Conservation (phyloP, 2,797 vertebrate species). For the Amblyraja radiata region DNA sequence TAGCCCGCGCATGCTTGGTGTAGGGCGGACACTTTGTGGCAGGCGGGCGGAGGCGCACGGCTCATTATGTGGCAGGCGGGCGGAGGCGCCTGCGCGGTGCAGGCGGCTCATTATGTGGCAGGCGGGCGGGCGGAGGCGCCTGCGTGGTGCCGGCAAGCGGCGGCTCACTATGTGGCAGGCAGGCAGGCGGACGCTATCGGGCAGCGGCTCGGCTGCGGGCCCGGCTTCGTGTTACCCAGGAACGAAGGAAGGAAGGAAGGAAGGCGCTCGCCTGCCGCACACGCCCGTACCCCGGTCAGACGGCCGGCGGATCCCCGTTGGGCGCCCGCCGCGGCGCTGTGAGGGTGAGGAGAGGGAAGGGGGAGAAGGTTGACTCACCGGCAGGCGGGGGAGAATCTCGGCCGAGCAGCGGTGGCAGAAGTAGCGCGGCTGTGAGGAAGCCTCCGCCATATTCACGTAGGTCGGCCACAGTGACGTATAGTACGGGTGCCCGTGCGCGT, state of each 20-base stretch:
- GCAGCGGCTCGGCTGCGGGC: not conserved
- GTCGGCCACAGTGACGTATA: conserved; percentile 19
- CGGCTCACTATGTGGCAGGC: not conserved
- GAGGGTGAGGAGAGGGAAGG: too few species aligned
- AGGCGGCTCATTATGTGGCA: not conserved
- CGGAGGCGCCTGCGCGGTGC: not conserved
- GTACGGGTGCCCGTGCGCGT: not conserved
- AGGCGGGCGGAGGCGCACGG: too few species aligned
- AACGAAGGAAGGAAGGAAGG: not conserved
- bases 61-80: not conserved
- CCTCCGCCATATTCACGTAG: conserved; percentile 81
- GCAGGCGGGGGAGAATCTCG: conserved; percentile 79
- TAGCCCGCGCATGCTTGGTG: not conserved
- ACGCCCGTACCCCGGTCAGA: not conserved
- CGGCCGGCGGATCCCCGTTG: too few species aligned
- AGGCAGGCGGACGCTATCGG: not conserved
- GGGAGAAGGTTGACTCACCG: conserved; percentile 61
- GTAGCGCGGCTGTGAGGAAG: conserved; percentile 75
- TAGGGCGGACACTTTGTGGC: not conserved
- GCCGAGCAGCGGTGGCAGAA: conserved; percentile 87
- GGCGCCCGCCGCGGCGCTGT: too few species aligned
- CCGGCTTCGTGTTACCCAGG: conserved; percentile 25
- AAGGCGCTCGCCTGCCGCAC: not conserved
- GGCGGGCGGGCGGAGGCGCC: not conserved
- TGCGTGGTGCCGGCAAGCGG: too few species aligned